Evolutionary conservation across 1,140 invertebrate species (phyloP), one percentile per base, ranked within the genome.

Genomic region (Pseudachorutes palmiensis): DNA sequence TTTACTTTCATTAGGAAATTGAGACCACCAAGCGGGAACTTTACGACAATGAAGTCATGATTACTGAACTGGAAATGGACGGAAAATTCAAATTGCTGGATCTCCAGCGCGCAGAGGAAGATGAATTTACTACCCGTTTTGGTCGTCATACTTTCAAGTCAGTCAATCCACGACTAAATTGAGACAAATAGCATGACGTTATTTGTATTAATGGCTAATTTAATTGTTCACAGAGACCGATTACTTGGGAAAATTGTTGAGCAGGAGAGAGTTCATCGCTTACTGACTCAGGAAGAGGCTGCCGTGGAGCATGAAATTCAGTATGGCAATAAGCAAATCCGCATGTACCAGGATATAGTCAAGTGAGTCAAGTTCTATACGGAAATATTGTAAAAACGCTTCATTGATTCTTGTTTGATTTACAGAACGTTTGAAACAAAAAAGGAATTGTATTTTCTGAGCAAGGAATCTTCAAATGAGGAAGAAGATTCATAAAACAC

Each of bases 201-300:
- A n/a, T n/a, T n/a, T n/a, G n/a, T n/a, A n/a, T n/a, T n/a, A n/a
- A n/a, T n/a, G n/a, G n/a, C n/a, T n/a, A n/a, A n/a, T n/a, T n/a
- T n/a, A n/a, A n/a, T n/a, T n/a, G n/a, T n/a, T n/a, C n/a, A n/a
- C n/a, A 55, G 51, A 24, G 51, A 55, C 3, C 12, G 51, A 14
- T 24, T 55, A 22, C 51, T 55, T 12, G 51, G 51, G 51, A 55
- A 55, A 55, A 55, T 55, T 16, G 51, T 55, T 55, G 51, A 55
- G 51, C 51, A 55, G 24, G 51, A 55, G 24, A 55, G 51, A 55
- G 51, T 55, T 26, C 12, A 55, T 26, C 51, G 51, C 24, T 5
- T 14, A 24, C 51, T 55, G 5, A 55, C 24, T 55, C 12, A 55
- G 51, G 12, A 55, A 55, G 24, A 55, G 9, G 51, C 14, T 5